A percentile compares a stretch with the other conserved stretches of the same genome.
Conservation (phyloP, 2,797 vertebrate species). For the Premnoplex brunnescens region DNA sequence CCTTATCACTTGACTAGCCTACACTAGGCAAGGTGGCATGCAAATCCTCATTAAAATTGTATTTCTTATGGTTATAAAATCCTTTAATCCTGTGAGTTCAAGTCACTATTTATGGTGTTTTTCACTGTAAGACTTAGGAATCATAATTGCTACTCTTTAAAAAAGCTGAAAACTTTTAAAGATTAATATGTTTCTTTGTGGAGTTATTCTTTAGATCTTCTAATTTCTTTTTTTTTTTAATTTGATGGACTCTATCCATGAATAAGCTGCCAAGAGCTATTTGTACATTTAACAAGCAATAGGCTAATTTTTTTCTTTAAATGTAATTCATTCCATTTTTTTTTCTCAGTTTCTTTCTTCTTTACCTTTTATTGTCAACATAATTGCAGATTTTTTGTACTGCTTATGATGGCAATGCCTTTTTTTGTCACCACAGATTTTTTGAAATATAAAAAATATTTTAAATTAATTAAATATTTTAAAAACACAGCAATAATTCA, state of each 20-base stretch:
- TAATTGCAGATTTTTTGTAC: neutral
- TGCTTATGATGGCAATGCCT: neutral
- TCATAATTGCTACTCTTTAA: neutral
- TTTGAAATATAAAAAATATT: neutral
- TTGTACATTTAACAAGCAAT: neutral
- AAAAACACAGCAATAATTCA: neutral
- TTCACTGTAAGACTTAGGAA: neutral
- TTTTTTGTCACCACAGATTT: neutral
- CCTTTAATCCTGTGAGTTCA: neutral
- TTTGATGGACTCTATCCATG: neutral
- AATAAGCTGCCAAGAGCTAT: neutral
- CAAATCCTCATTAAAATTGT: neutral
- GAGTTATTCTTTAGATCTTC: neutral
- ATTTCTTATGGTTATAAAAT: neutral
- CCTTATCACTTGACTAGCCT: neutral
- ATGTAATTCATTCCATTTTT: neutral
- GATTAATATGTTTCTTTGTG: neutral
- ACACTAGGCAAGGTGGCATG: neutral
- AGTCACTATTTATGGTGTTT: neutral
- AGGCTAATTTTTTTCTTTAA: neutral
- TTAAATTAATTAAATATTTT: neutral
- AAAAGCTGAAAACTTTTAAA: neutral
- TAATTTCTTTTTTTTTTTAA: neutral
- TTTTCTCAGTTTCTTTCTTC: neutral
- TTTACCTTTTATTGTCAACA: neutral